A percentile compares a stretch with the other conserved stretches of the same genome.
phyloP scores from a whole-genome alignment of 37 sponge, comb jelly and placozoan species.

The Crambe crambe region DNA sequence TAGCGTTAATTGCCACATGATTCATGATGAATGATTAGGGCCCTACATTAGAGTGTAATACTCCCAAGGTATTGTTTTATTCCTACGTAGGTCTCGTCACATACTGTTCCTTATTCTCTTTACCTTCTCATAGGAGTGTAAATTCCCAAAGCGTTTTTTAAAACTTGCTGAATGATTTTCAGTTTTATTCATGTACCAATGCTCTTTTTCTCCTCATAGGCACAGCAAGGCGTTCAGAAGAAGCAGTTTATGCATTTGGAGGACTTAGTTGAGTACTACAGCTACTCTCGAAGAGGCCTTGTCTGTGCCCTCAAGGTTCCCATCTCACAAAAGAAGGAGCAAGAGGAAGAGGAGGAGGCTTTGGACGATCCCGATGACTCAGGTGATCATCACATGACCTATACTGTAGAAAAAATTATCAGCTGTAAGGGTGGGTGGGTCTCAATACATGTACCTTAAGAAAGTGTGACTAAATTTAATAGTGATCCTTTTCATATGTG shows the following conservation, averaged over 20 bases:
- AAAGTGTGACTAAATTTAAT: no score
- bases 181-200: not conserved
- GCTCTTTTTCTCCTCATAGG: conserved; percentile 23
- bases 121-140: no score
- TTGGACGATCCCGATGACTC: conserved; percentile 24
- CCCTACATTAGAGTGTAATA: no score
- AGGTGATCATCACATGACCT: conserved; percentile 26
- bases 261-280: conserved; percentile 73
- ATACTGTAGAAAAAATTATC: no score
- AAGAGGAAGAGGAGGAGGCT: conserved; percentile 15
- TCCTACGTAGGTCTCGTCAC: no score
- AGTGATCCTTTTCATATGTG: no score
- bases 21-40: no score
- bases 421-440: no score
- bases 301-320: conserved; percentile 65
- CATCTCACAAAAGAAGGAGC: conserved; percentile 50
- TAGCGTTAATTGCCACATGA: no score
- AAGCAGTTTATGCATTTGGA: conserved; percentile 51
- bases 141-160: not conserved
- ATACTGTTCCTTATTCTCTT: no score
- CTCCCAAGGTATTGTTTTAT: no score
- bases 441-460: no score
- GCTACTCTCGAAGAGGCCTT: conserved; percentile 58
- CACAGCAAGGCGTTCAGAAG: conserved; percentile 60
- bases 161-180: not conserved